Percentiles rank a stretch among this genome's conserved stretches.
Conservation (phyloP, 2,888 invertebrate species). For the Oxytorus armatus region DNA sequence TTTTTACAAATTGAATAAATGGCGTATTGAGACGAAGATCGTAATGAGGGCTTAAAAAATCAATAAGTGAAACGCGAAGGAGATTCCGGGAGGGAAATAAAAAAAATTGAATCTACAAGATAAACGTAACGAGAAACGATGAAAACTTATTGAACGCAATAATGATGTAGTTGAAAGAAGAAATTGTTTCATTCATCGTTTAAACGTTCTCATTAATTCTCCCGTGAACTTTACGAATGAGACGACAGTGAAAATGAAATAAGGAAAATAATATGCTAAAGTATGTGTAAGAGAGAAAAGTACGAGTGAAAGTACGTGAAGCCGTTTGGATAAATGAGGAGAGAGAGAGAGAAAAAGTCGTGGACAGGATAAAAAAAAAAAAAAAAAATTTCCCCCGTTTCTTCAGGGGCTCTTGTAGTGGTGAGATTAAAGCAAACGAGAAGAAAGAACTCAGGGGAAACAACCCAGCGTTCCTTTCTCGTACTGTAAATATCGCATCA, state of each 20-base stretch:
- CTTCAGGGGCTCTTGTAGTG: slow-evolving; percentile 19
- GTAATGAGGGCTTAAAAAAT: too few relatives aligned
- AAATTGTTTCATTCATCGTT: too few relatives aligned
- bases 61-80: too few relatives aligned
- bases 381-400: slow-evolving; percentile 13
- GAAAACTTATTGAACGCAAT: too few relatives aligned
- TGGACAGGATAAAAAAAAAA: slow-evolving; percentile 13
- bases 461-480: slow-evolving; percentile 14
- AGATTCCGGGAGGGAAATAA: too few relatives aligned
- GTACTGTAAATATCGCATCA: slow-evolving; percentile 49
- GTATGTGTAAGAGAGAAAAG: slow-evolving; percentile 9
- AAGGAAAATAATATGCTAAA: neutral
- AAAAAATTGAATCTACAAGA: too few relatives aligned
- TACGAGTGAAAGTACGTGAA: slow-evolving; percentile 19
- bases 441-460: slow-evolving; percentile 29
- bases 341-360: slow-evolving; percentile 24
- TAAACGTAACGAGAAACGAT: too few relatives aligned
- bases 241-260: neutral
- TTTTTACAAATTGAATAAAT: too few relatives aligned
- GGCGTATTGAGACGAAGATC: too few relatives aligned
- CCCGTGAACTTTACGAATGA: neutral
- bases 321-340: slow-evolving; percentile 18
- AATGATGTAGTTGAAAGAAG: too few relatives aligned
- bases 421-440: slow-evolving; percentile 40
- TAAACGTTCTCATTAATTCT: too few relatives aligned